These are phyloP conservation scores for Melanargia galathea DNA, from an alignment of 2,888 invertebrate species.

Conservation along the genomic window DNA sequence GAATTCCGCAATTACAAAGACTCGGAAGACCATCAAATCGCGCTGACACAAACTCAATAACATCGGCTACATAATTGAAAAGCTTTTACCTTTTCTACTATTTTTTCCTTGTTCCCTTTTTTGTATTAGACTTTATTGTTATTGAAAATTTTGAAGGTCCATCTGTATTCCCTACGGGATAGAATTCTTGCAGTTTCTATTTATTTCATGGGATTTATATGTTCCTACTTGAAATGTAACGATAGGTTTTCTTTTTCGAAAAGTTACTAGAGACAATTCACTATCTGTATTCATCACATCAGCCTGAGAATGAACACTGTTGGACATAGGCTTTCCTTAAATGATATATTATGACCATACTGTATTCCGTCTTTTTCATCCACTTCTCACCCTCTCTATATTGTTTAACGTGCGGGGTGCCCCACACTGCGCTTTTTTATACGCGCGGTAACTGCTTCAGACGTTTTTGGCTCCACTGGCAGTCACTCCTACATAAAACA, in stretches of 20 bases:
- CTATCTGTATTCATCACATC: too few relatives aligned
- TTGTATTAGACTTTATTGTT: conserved; percentile 28
- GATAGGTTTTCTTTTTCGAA: not conserved
- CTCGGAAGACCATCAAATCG: not conserved
- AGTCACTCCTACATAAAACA: too few relatives aligned
- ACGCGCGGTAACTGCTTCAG: too few relatives aligned
- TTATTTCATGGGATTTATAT: not conserved
- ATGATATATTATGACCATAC: too few relatives aligned
- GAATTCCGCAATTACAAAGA: not conserved
- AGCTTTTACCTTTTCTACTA: conserved; percentile 25
- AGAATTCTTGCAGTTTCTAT: conserved; percentile 11
- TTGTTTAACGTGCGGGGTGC: too few relatives aligned
- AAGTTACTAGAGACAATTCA: too few relatives aligned
- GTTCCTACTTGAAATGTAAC: not conserved
- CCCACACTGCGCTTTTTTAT: too few relatives aligned
- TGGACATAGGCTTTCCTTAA: too few relatives aligned
- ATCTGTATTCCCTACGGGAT: conserved; percentile 20
- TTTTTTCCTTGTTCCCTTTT: conserved; percentile 29
- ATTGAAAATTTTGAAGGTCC: conserved; percentile 28
- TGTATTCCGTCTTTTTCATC: too few relatives aligned
- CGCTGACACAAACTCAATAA: conserved; percentile 27
- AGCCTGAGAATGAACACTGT: too few relatives aligned
- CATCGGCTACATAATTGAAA: conserved; percentile 27
- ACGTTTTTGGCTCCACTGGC: too few relatives aligned
- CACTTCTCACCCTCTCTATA: too few relatives aligned